A percentile compares a stretch with the other conserved stretches of the same genome.
These are phyloP conservation scores for Sebastolobus altivelis DNA, from an alignment of 2,797 vertebrate species.

Conservation along the genomic window DNA sequence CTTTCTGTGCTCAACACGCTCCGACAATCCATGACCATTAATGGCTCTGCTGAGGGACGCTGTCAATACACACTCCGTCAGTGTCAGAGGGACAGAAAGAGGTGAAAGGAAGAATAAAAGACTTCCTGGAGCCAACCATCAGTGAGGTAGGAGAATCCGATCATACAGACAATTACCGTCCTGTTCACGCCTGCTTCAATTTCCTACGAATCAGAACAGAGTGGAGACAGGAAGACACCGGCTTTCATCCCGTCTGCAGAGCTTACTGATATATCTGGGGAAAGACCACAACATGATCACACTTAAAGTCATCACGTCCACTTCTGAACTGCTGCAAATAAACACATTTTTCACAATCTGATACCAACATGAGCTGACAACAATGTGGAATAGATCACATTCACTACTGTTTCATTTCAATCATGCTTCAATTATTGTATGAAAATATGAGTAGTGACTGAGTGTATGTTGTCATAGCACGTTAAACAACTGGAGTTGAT, in stretches of 20 bases:
- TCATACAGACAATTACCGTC: constrained; percentile 54
- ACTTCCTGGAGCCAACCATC: constrained; percentile 43
- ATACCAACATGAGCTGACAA: neutral
- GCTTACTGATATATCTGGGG: neutral
- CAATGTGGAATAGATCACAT: neutral
- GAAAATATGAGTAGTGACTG: neutral
- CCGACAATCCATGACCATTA: constrained; percentile 69
- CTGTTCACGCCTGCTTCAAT: constrained; percentile 32
- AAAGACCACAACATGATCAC: constrained; percentile 6
- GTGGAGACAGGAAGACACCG: neutral
- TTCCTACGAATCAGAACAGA: constrained; percentile 31
- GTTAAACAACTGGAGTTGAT: no score
- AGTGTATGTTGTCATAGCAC: neutral
- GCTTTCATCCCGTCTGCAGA: neutral
- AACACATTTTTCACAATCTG: neutral
- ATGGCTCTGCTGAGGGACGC: constrained; percentile 55
- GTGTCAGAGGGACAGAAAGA: constrained; percentile 47
- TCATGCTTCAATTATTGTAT: neutral
- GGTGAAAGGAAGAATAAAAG: constrained; percentile 43
- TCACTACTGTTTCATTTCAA: neutral
- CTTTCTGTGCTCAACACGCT: constrained; percentile 49
- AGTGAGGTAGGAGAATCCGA: constrained; percentile 40
- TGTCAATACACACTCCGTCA: constrained; percentile 72
- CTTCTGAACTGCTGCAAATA: neutral
- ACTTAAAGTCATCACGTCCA: neutral